phyloP scores from a whole-genome alignment of 2,888 invertebrate species.

The Drosophila paranaensis region DNA sequence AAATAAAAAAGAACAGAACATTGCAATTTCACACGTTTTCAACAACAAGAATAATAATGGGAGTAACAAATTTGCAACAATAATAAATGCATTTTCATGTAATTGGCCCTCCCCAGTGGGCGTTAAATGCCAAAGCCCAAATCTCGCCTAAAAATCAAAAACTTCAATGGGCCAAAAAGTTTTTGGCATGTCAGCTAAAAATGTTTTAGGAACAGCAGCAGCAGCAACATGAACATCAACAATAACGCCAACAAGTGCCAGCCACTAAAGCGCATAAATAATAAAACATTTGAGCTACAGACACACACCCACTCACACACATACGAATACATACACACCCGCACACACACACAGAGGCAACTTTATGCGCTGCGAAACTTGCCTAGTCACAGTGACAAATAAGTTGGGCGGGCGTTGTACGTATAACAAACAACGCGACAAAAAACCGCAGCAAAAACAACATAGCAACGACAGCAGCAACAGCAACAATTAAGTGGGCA shows the following conservation, averaged over 20 bases:
- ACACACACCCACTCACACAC: constrained; percentile 15
- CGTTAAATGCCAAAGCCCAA: constrained; percentile 5
- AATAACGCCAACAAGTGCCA: constrained; percentile 35
- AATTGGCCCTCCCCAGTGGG: constrained; percentile 51
- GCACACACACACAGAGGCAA: background rate
- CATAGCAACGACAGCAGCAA: constrained; percentile 25
- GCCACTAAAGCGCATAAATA: constrained; percentile 70
- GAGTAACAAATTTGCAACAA: constrained; percentile 43
- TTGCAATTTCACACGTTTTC: constrained; percentile 34
- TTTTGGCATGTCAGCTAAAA: constrained; percentile 69
- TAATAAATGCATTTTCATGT: constrained; percentile 70
- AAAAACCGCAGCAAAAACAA: constrained; percentile 52
- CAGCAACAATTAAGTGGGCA: constrained; percentile 3
- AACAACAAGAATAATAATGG: constrained; percentile 21
- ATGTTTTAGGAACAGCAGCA: constrained; percentile 35
- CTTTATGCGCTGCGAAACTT: constrained; percentile 39
- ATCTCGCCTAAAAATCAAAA: constrained; percentile 61
- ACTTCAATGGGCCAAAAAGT: constrained; percentile 66
- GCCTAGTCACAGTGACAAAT: constrained; percentile 61
- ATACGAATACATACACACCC: constrained; percentile 5
- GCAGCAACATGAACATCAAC: constrained; percentile 5
- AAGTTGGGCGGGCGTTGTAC: constrained; percentile 2
- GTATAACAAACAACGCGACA: constrained; percentile 51
- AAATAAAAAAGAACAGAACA: constrained; percentile 5
- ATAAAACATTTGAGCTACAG: constrained; percentile 64